Percentiles rank a stretch among this genome's conserved stretches.
These are phyloP conservation scores for Hippocampus zosterae DNA, from an alignment of 2,113 vertebrate genomes.

Conservation along the genomic window DNA sequence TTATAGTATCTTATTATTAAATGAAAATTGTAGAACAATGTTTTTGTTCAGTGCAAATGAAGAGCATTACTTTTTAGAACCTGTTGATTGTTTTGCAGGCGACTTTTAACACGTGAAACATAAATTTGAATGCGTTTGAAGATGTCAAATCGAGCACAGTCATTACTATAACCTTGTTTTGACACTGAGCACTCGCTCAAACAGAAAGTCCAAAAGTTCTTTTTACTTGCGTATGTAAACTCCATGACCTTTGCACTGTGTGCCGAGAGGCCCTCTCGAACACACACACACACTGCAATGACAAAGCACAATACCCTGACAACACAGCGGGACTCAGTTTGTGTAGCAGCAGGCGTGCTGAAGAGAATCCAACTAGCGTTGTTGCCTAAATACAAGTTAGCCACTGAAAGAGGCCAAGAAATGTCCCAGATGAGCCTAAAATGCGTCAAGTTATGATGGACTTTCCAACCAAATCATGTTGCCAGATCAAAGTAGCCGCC, in stretches of 20 bases:
- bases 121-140: neutral
- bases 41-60: no score
- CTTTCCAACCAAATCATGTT: no score
- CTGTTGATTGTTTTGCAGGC: no score
- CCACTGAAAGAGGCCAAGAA: neutral
- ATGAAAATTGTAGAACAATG: no score
- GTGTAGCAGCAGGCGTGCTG: neutral
- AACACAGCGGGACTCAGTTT: neutral
- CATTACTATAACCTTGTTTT: neutral
- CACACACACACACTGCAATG: slow-evolving; percentile 18
- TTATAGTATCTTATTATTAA: no score
- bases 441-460: no score
- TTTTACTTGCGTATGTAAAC: neutral
- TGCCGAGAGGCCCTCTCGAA: neutral
- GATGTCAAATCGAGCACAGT: neutral
- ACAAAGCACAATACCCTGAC: slow-evolving; percentile 26
- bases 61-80: no score
- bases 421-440: no score
- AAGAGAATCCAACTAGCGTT: neutral
- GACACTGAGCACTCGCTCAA: neutral
- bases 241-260: neutral
- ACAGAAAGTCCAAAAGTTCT: neutral
- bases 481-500: no score
- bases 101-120: no score
- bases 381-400: neutral